Base-by-base conservation (phyloP, 2,113 vertebrate species). In the Cnemophilus loriae region DNA sequence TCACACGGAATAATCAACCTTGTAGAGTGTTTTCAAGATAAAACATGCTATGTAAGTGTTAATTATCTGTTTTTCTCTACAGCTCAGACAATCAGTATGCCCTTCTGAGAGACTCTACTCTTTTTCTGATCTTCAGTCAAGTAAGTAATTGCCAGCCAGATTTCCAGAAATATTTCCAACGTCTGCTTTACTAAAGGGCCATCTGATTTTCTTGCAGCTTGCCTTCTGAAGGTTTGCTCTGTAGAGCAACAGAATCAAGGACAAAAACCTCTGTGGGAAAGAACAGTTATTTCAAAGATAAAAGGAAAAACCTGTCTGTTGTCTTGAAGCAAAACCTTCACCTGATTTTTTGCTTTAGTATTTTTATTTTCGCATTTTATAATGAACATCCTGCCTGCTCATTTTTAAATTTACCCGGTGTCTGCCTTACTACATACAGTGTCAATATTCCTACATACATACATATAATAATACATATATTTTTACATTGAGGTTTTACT, bases 91-190 rank as follows among this genome's bases (percentile, higher is more conserved):
- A 65, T 97, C 97, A 55, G 83, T 95, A 32, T 98, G 97, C 50
- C 89, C 96, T 91, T 98, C 87, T 26, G 98, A 98, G 80, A 98
- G 96, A 71, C 98, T 99, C 39, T 99, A 99, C 94, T 97, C 98
- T 60, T 87, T 99, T 95, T 97, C 97, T 0, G 98, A 99, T 90
- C 99, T 99, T 91, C 98, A 99, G 93, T 99, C 99, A 77, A 99
- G 99, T 99, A 98, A 98, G 99, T 98, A 81, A 80, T 91, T 92
- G 13, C 59, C 20, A 93, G 28, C 33, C 32, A 16, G 75, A 47
- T 47, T 90, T 65, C 68, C 60, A 32, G 55, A 69, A 91, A 56
- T 67, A 16, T 13, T 86, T 91, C 60, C 27, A 41, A 42, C 13
- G 42, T 93, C 63, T 91, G 46, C 28, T 87, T 86, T 92, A 50